Conservation (phyloP, 2,888 invertebrate genomes). For the Latheticus oryzae region DNA sequence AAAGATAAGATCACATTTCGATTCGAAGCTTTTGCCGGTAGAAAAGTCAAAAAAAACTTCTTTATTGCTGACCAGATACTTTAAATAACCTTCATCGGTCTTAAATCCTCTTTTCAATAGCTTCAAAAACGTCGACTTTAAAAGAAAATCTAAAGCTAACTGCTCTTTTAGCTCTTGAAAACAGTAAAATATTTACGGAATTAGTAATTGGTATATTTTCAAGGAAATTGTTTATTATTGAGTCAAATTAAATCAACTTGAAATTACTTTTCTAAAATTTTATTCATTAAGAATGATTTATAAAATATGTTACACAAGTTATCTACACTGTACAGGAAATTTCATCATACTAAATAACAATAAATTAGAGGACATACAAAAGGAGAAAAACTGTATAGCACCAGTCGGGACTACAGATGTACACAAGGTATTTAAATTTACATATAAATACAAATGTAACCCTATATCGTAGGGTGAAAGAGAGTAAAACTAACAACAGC, state of each 20-base stretch:
- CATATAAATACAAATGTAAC: slow-evolving; percentile 57
- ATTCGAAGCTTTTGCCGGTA: no score
- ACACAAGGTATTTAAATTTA: slow-evolving; percentile 57
- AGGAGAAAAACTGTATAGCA: slow-evolving; percentile 65
- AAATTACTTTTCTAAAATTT: slow-evolving; percentile 62
- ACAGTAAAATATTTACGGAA: no score
- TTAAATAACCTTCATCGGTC: no score
- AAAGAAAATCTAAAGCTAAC: no score
- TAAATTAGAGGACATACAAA: slow-evolving; percentile 62
- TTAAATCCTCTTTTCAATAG: no score
- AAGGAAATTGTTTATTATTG: neutral
- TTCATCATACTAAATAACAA: slow-evolving; percentile 58
- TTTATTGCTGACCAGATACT: no score
- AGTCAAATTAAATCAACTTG: neutral
- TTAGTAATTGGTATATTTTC: no score
- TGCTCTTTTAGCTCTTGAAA: no score
- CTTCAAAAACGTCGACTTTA: no score
- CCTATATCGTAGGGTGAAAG: slow-evolving; percentile 44
- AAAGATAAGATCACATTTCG: no score
- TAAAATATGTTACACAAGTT: slow-evolving; percentile 68
- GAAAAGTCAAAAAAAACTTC: no score
- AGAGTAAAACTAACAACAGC: slow-evolving; percentile 56
- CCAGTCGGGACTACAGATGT: slow-evolving; percentile 65
- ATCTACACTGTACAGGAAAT: slow-evolving; percentile 67
- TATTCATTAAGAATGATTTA: slow-evolving; percentile 65